Evolutionary conservation across 2,888 invertebrate genomes (phyloP).

Genomic region (Lycophotia porphyrea): DNA sequence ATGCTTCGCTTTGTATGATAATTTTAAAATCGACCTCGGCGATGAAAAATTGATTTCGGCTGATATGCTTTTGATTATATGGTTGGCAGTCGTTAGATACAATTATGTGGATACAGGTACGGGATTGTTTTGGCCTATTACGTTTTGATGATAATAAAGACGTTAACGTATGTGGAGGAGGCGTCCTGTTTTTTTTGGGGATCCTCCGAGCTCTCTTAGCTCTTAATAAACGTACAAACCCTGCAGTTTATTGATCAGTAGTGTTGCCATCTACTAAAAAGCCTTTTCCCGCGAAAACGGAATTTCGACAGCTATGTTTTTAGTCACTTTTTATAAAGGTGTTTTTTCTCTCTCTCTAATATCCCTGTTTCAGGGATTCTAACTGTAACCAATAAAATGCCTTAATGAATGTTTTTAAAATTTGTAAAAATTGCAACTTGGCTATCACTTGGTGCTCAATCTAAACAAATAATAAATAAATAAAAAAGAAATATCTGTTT

Average conservation of each 20-base stretch:
- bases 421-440: too few species aligned
- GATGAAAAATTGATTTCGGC: slow-evolving; percentile 89
- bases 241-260: neutral
- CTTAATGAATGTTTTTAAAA: too few species aligned
- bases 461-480: too few species aligned
- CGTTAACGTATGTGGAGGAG: slow-evolving; percentile 37
- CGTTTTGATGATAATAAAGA: slow-evolving; percentile 62
- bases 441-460: too few species aligned
- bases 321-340: neutral
- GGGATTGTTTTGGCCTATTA: slow-evolving; percentile 60
- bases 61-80: slow-evolving; percentile 89
- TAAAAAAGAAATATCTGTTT: too few species aligned
- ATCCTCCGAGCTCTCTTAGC: neutral
- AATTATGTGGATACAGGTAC: slow-evolving; percentile 82
- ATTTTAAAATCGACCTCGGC: slow-evolving; percentile 85
- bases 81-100: slow-evolving; percentile 85
- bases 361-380: too few species aligned
- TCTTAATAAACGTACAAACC: neutral
- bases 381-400: too few species aligned
- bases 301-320: neutral
- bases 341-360: neutral
- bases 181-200: slow-evolving; percentile 38
- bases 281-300: neutral
- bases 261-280: neutral
- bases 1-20: slow-evolving; percentile 83